phyloP scores from a whole-genome alignment of 1,140 invertebrate genomes.

The Heterodera carotae region DNA sequence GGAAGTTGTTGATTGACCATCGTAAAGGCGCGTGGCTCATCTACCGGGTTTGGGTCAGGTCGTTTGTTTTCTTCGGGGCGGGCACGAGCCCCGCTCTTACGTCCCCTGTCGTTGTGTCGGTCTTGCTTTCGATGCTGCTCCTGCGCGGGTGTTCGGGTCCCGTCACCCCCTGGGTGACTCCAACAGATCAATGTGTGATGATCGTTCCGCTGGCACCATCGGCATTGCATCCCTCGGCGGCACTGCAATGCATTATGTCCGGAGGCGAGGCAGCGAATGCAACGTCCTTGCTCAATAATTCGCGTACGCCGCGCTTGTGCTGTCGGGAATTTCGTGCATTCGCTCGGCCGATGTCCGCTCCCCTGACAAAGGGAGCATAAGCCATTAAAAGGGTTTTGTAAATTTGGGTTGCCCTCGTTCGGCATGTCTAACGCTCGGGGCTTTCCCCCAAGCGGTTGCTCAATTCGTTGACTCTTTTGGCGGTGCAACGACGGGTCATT shows the following conservation, averaged over 20 bases:
- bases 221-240: not conserved
- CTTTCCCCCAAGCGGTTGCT: not conserved
- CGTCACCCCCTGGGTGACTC: not conserved
- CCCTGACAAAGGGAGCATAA: not conserved
- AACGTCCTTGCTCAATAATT: conserved; percentile 21
- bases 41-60: not conserved
- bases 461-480: not conserved
- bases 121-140: not conserved
- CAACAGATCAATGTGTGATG: conserved; percentile 17
- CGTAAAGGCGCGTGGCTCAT: not conserved
- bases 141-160: not conserved
- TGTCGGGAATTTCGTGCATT: conserved; percentile 11
- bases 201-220: not conserved
- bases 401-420: not conserved
- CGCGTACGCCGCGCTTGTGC: conserved; percentile 13
- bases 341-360: conserved; percentile 1
- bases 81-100: not conserved
- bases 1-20: not conserved
- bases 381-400: not conserved
- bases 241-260: not conserved
- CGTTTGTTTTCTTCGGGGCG: not conserved
- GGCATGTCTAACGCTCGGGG: no score
- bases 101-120: not conserved
- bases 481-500: not conserved
- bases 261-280: conserved; percentile 2